Conservation (phyloP, 1,140 invertebrate species). For the Drosophila mayri region DNA sequence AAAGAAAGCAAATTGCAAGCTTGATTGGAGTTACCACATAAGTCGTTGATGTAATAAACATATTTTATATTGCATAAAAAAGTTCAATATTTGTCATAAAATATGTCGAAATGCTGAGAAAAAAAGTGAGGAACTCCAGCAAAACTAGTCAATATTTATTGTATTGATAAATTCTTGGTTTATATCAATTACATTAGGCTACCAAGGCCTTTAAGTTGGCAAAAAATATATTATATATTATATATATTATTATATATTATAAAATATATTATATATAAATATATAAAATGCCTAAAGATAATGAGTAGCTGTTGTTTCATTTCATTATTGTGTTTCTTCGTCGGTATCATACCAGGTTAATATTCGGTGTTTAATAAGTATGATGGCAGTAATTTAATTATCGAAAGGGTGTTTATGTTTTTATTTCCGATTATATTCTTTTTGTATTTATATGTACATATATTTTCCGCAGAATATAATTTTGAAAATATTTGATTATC, state of each 20-base stretch:
- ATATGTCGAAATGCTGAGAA: neutral
- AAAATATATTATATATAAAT: too few relatives aligned
- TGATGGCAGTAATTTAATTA: neutral
- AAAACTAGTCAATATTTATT: neutral
- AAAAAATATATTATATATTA: too few relatives aligned
- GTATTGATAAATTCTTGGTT: neutral
- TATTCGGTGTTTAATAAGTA: neutral
- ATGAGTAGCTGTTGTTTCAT: neutral
- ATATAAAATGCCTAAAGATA: too few relatives aligned
- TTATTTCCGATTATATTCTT: neutral
- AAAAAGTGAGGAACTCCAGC: too few relatives aligned
- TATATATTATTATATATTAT: too few relatives aligned
- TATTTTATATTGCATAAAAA: neutral
- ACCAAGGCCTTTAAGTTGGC: too few relatives aligned
- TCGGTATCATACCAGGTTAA: neutral
- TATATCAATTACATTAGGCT: neutral
- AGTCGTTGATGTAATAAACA: neutral
- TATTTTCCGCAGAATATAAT: neutral
- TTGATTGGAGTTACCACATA: neutral
- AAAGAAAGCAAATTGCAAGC: slow-evolving; percentile 5
- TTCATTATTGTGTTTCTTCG: neutral
- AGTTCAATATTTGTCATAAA: neutral
- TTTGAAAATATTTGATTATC: neutral
- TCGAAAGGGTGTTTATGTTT: neutral
- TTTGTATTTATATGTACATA: neutral